Evolutionary conservation across 2,888 invertebrate genomes (phyloP).

Genomic region (Galerucella calmariensis): DNA sequence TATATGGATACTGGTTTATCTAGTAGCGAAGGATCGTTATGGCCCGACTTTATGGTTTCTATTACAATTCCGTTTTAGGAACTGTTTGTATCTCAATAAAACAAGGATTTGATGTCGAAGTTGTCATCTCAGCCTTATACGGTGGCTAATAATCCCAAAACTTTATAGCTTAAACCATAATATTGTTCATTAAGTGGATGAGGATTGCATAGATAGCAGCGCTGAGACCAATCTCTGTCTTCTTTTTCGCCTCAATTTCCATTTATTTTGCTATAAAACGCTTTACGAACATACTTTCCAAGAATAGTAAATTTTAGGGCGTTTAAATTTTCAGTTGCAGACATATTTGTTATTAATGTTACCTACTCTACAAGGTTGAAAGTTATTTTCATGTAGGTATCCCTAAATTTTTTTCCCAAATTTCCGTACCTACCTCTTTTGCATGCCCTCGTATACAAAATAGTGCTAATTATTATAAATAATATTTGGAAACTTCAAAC

Average conservation of each 20-base stretch:
- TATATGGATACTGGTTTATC: constrained; percentile 40
- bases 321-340: constrained; percentile 1
- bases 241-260: constrained; percentile 12
- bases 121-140: constrained; percentile 38
- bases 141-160: constrained; percentile 34
- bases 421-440: too few relatives aligned
- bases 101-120: constrained; percentile 42
- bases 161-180: constrained; percentile 35
- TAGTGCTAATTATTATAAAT: too few relatives aligned
- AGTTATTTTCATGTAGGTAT: too few relatives aligned
- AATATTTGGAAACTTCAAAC: too few relatives aligned
- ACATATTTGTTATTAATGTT: neutral
- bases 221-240: constrained; percentile 15
- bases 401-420: too few relatives aligned
- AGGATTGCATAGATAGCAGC: constrained; percentile 32
- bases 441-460: too few relatives aligned
- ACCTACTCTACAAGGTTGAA: neutral
- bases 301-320: neutral
- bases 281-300: neutral
- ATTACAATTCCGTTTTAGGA: constrained; percentile 43
- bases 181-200: constrained; percentile 38
- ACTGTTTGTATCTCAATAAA: constrained; percentile 45
- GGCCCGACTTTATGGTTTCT: constrained; percentile 44
- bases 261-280: constrained; percentile 17
- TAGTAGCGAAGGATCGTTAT: constrained; percentile 30